Evolutionary conservation across 2,888 invertebrate species (phyloP), one percentile per base, ranked within the genome.

Genomic region (Bedellia somnulentella): DNA sequence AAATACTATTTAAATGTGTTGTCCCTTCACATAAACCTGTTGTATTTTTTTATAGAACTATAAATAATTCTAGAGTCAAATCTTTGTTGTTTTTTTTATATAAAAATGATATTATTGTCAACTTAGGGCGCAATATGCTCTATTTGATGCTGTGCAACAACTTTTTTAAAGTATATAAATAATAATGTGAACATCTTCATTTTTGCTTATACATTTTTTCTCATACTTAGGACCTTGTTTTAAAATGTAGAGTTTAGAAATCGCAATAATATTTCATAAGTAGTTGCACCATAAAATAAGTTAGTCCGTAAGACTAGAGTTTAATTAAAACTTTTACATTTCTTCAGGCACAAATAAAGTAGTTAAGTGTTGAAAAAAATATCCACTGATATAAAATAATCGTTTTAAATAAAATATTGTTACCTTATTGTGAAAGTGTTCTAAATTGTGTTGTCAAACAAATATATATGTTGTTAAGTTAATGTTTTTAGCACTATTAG

Each of bases 201-300:
- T n/a, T n/a, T 21, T 10, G 21, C 21, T n/a, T 21, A n/a, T 21
- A 21, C 8, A 10, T 21, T n/a, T 8, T 10, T n/a, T 2, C 21
- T n/a, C 21, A 8, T 21, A n/a, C n/a, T 21, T 21, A 21, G 21
- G 21, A 21, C 8, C 8, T 21, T 3, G 8, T 3, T 21, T n/a
- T n/a, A 21, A 21, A n/a, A 21, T 21, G 8, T 8, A 21, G 10
- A 21, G 49, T 51, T 52, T 70, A 67, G 62, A 46, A 42, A 55
- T 62, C 53, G 73, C 73, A 73, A 73, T 73, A 71, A 70, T 73
- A 67, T 57, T 60, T 63, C 44, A 51, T 70, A 67, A 67, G 70
- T 71, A 71, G 70, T 44, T 62, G 70, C 70, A 70, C 70, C 47
- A 48, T 57, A 45, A 51, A 67, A 66, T 58, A 9, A 21, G 15